Base-by-base conservation (phyloP, 1,140 invertebrate genomes). In the Lanistes nyassanus region DNA sequence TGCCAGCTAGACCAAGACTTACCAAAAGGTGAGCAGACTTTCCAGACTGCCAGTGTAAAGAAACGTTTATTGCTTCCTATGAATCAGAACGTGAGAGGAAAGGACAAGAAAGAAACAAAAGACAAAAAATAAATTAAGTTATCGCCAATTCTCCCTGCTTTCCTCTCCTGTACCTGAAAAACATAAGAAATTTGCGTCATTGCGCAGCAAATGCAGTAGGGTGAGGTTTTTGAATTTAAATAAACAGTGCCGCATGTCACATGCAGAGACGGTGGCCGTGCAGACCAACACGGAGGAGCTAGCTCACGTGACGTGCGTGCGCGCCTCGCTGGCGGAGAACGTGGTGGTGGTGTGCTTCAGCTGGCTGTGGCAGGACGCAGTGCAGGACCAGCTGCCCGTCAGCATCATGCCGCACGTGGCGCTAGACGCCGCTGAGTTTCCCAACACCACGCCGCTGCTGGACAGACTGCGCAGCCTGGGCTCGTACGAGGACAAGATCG, bases 301-400 rank as follows among this genome's bases (percentile, higher is more conserved):
- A 19, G 68, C 42, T 2, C 37, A 36, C 37, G 3, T 47, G 42
- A 0, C 5, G 5, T 2, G 42, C 42, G 42, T 47, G 42, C 34
- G 55, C 11, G 51, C 51, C n/a, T 16, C 36, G 34, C 4, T 39
- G 56, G 70, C 55, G 13, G 70, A 72, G 56, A 56, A 60, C 36
- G 21, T 72, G 70, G 31, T 72, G n/a, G 23, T 72, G 70, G 16
- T 72, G 70, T 31, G 51, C 56, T 19, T 72, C 21, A 19, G 60
- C 70, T 29, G 55, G 21, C 42, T 72, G 70, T 62, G 55, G 70
- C 34, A n/a, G 34, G 70, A 72, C 55, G 19, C 55, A 4, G 3
- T 26, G 0, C 1, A 26, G 23, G 6, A 62, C 34, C 9, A 19
- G 13, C 55, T 72, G 34, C 55, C 70, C 70, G 19, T 21, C 36